Base-by-base conservation (phyloP, 92 coral and sea anemone species). In the Porites rus region DNA sequence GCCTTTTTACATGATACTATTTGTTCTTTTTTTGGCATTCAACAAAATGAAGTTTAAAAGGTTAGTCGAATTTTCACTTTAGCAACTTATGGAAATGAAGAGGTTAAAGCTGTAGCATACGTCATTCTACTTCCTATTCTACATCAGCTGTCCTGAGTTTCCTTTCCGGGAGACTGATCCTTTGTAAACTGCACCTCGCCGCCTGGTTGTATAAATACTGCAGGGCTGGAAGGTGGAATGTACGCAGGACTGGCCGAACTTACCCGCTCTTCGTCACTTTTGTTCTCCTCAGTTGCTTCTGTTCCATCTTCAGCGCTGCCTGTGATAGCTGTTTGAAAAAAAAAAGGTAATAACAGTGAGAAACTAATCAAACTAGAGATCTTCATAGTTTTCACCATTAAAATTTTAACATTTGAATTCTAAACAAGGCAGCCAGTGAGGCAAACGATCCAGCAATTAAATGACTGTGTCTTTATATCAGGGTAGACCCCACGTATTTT, bases 141-240 rank as follows among this genome's bases (percentile, higher is more conserved):
- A 72, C 13, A 9, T 83, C 73, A 51, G 16, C 74, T 73, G 10
- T 19, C 61, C 25, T 78, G 69, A 8, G 13, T 67, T 11, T 76
- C 83, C 61, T 76, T 76, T 31, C 59, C 83, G 16, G 88, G 88
- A 13, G 83, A 85, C 38, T 65, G 75, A 17, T 85, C 88, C 88
- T 85, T 85, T 18, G 70, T 90, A 90, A 94, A 94, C 88, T 91
- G 93, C 78, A 94, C 96, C 67, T 88, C 96, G 65, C 89, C 93
- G 54, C 91, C 94, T 61, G 87, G 93, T 77, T 94, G 89, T 63
- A 94, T 92, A 43, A 78, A 79, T 59, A 94, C 98, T 71, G 86
- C 96, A 25, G 98, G 96, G 65, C 96, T 94, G 91, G 93, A 91
- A 28, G 98, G 88, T 21, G 96, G 90, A 43, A 77, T 31, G 76